Percentiles rank a stretch among this genome's conserved stretches.
Evolutionary conservation across 2,888 invertebrate genomes (phyloP).

Genomic region (Aphelenchoides bicaudatus): DNA sequence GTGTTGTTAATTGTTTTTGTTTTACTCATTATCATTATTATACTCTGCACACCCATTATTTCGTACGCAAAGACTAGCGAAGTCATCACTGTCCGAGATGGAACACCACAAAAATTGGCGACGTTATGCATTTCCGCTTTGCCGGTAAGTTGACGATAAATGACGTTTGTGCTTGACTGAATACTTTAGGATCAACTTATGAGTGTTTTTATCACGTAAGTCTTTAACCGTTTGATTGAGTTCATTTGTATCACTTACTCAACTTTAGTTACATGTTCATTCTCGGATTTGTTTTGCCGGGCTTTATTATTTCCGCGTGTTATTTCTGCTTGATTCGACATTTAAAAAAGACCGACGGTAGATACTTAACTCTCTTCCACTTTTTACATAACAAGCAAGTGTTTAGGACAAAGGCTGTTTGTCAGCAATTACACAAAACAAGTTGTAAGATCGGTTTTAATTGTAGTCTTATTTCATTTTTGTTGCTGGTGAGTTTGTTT

Average conservation of each 20-base stretch:
- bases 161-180: too few species aligned
- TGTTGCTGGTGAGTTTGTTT: too few species aligned
- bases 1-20: slow-evolving; percentile 33
- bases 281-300: slow-evolving; percentile 35
- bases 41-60: slow-evolving; percentile 39
- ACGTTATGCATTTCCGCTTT: too few species aligned
- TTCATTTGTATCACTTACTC: background rate
- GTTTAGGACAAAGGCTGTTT: slow-evolving; percentile 33
- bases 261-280: slow-evolving; percentile 33
- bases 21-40: slow-evolving; percentile 26
- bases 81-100: background rate
- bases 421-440: slow-evolving; percentile 40
- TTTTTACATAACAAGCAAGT: background rate
- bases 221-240: background rate
- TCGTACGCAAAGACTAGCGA: slow-evolving; percentile 39
- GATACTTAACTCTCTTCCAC: background rate
- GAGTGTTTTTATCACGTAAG: slow-evolving; percentile 12
- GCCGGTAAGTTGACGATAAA: too few species aligned
- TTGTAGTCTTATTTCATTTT: slow-evolving; percentile 36
- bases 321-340: slow-evolving; percentile 36
- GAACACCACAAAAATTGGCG: too few species aligned
- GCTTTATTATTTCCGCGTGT: slow-evolving; percentile 37
- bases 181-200: slow-evolving; percentile 13
- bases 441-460: slow-evolving; percentile 37
- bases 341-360: slow-evolving; percentile 32